Percentiles rank a stretch among this genome's conserved stretches.
These are phyloP conservation scores for Zoroaster sp. DNA, from an alignment of 53 echinoderm and acorn worm species.

Conservation along the genomic window DNA sequence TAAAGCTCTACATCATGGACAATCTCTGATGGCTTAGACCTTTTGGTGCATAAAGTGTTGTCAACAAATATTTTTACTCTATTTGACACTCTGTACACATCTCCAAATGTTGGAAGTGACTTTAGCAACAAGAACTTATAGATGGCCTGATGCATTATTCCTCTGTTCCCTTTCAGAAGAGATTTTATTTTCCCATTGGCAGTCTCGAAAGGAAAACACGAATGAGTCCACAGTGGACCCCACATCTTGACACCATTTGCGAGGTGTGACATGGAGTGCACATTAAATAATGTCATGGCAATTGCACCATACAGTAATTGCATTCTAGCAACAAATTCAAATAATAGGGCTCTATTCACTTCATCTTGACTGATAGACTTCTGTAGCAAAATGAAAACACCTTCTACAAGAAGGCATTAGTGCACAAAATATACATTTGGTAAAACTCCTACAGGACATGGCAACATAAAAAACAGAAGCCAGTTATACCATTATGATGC, in stretches of 20 bases:
- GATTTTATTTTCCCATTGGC: constrained; percentile 3
- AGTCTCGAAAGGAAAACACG: constrained; percentile 58
- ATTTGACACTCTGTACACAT: background rate
- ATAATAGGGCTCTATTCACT: background rate
- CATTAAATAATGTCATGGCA: constrained; percentile 58
- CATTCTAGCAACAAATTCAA: constrained; percentile 45
- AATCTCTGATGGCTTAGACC: background rate
- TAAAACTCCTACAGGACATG: constrained; percentile 53
- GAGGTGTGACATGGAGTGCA: constrained; percentile 58
- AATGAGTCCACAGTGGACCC: constrained; percentile 58
- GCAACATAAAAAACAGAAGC: constrained; percentile 43
- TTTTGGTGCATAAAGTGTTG: background rate
- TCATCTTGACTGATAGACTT: constrained; percentile 43
- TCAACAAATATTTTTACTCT: background rate
- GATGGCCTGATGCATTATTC: constrained; percentile 23
- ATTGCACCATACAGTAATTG: constrained; percentile 47
- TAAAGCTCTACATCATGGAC: background rate
- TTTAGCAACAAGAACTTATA: background rate
- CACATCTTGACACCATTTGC: constrained; percentile 18
- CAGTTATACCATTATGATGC: constrained; percentile 56
- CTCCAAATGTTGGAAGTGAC: constrained; percentile 8
- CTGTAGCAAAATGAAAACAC: constrained; percentile 48
- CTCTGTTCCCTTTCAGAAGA: constrained; percentile 12
- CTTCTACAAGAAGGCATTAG: constrained; percentile 45
- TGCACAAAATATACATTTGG: constrained; percentile 33